A percentile compares a stretch with the other conserved stretches of the same genome.
These are phyloP conservation scores for Xenotilapia leptura DNA, from an alignment of 2,113 vertebrate species.

Conservation along the genomic window DNA sequence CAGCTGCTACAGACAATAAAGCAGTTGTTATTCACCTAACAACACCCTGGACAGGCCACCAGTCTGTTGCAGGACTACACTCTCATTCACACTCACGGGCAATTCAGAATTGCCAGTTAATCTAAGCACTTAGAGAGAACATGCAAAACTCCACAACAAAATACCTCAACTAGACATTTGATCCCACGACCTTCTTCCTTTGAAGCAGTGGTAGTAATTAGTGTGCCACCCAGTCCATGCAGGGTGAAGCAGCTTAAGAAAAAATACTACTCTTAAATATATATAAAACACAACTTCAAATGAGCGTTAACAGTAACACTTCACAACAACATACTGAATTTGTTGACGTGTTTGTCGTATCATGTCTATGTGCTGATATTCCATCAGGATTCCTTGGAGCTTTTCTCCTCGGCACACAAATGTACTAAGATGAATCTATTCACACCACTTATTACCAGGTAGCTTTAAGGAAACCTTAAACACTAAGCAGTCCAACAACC, in stretches of 20 bases:
- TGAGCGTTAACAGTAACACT: not conserved
- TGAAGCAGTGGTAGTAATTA: not conserved
- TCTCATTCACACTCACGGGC: not conserved
- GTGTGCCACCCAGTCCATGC: not conserved
- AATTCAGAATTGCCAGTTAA: not conserved
- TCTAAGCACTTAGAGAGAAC: not conserved
- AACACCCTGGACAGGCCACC: not conserved
- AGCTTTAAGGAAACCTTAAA: not conserved
- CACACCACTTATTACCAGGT: not conserved
- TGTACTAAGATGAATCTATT: not conserved
- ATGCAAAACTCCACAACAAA: not conserved
- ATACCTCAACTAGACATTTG: not conserved
- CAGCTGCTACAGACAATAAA: not conserved
- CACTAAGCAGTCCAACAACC: not conserved
- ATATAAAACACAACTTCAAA: not conserved
- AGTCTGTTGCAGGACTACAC: not conserved
- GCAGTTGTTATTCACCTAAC: not conserved
- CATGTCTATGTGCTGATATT: not conserved
- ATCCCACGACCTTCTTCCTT: not conserved
- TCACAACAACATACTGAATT: not conserved
- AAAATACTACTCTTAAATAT: not conserved
- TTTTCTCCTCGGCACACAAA: not conserved
- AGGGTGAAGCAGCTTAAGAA: not conserved
- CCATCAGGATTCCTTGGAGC: not conserved
- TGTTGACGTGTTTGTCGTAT: not conserved